These are phyloP conservation scores for Tapera naevia DNA, from an alignment of 2,797 vertebrate genomes.

Conservation along the genomic window DNA sequence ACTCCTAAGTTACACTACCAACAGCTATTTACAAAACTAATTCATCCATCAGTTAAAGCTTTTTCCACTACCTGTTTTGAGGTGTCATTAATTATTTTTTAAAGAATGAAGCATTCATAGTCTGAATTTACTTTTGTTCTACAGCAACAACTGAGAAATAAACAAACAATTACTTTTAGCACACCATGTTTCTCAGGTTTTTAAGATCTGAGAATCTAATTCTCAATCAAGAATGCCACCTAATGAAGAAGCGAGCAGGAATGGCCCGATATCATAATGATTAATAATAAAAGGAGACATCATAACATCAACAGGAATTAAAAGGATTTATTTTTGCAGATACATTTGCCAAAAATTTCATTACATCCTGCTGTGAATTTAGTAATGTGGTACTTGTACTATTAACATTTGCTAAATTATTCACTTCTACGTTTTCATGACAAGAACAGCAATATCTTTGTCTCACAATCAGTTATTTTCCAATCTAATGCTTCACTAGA, in stretches of 20 bases:
- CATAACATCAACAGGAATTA: constrained; percentile 25
- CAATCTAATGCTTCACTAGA: constrained; percentile 66
- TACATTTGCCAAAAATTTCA: constrained; percentile 57
- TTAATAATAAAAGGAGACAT: constrained; percentile 49
- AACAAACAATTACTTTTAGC: neutral
- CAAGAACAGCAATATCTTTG: constrained; percentile 62
- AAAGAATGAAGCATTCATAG: constrained; percentile 25
- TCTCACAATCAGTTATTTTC: constrained; percentile 72
- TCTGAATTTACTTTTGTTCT: neutral
- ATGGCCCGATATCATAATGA: constrained; percentile 13
- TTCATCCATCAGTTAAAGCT: neutral
- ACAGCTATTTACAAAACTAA: neutral
- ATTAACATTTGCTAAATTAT: constrained; percentile 75
- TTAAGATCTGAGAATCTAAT: neutral
- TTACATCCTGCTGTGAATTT: constrained; percentile 42
- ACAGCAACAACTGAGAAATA: neutral
- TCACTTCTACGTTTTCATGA: constrained; percentile 68
- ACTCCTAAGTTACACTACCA: neutral
- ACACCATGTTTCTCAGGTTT: neutral
- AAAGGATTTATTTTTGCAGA: constrained; percentile 48
- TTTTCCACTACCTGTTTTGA: constrained; percentile 4
- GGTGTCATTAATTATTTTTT: constrained; percentile 41
- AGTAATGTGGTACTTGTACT: constrained; percentile 40
- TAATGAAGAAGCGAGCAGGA: constrained; percentile 72
- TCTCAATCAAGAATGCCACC: constrained; percentile 62